These are phyloP conservation scores for Dastarcus helophoroides DNA, from an alignment of 2,888 invertebrate genomes.

Conservation along the genomic window DNA sequence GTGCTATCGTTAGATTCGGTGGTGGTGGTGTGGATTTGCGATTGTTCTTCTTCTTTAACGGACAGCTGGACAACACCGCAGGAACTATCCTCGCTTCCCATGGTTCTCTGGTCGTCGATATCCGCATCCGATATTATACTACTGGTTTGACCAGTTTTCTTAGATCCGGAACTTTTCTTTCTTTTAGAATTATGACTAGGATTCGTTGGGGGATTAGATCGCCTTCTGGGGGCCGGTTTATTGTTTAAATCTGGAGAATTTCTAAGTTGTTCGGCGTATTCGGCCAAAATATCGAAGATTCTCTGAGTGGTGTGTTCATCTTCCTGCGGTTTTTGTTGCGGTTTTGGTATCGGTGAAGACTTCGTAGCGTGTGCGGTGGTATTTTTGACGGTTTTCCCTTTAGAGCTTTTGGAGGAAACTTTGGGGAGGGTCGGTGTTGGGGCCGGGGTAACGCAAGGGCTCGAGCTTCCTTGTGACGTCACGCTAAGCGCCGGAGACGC, in stretches of 20 bases:
- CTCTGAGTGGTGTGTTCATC: slow-evolving; percentile 72
- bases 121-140: slow-evolving; percentile 31
- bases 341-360: slow-evolving; percentile 53
- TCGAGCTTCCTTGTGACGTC: slow-evolving; percentile 46
- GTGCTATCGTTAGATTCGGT: slow-evolving; percentile 36
- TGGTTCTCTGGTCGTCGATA: slow-evolving; percentile 56
- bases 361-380: slow-evolving; percentile 49
- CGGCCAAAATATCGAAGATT: slow-evolving; percentile 66
- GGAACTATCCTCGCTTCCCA: slow-evolving; percentile 68
- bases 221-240: slow-evolving; percentile 65
- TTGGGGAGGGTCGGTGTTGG: slow-evolving; percentile 32
- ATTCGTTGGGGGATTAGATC: slow-evolving; percentile 62
- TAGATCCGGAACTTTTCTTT: slow-evolving; percentile 49
- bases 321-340: slow-evolving; percentile 64
- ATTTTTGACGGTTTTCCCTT: slow-evolving; percentile 46
- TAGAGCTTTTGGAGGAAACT: slow-evolving; percentile 20
- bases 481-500: slow-evolving; percentile 46
- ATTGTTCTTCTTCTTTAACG: slow-evolving; percentile 46
- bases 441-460: slow-evolving; percentile 46
- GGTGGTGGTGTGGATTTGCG: slow-evolving; percentile 27
- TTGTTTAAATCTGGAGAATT: slow-evolving; percentile 71
- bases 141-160: slow-evolving; percentile 41
- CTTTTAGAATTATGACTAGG: slow-evolving; percentile 59
- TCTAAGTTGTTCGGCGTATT: slow-evolving; percentile 68
- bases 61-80: slow-evolving; percentile 51